Evolutionary conservation across 2,797 vertebrate species (phyloP), one percentile per base, ranked within the genome.

Genomic region (Tachyglossus aculeatus): DNA sequence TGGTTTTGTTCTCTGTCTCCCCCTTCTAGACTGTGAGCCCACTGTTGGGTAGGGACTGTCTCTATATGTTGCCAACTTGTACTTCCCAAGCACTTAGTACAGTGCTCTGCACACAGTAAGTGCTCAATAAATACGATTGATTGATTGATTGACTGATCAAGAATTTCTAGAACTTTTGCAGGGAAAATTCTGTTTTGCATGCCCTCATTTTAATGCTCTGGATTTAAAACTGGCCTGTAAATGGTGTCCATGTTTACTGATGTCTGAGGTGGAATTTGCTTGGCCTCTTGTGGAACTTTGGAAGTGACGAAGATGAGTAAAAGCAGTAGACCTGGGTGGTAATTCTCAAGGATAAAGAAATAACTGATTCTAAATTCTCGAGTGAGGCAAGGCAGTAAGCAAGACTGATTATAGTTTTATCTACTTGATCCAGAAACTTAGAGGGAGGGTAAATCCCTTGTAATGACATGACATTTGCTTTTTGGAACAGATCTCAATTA

Each of bases 401-500:
- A 52, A 76, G 74, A 37, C 27, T 44, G 41, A 52, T 19, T 40
- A 52, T 31, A 33, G 47, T 34, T 24, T 45, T 69, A 64, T 25
- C 57, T 34, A 40, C 52, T 27, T 66, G 61, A 61, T 58, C n/a
- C 67, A 78, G 38, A 45, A 54, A 19, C n/a, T 78, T 67, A 54
- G 7, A 48, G 36, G 25, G 36, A 53, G 9, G 45, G 27, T 6
- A 32, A 5, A 55, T 69, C 53, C 54, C 25, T 52, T 76, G 76
- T 71, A 78, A 70, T 71, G 52, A 71, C n/a, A 32, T 7, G 64
- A 56, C 71, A 9, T 64, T 44, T 71, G 31, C 72, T 39, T 75
- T 56, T 71, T 52, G 12, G 39, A 76, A 79, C 71, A 58, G 63
- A 76, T 60, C 78, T 78, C 76, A 74, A 71, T 81, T 80, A 83